Percentiles rank a stretch among this genome's conserved stretches.
phyloP scores from a whole-genome alignment of 2,888 invertebrate species.

The Nomada hirtipes region DNA sequence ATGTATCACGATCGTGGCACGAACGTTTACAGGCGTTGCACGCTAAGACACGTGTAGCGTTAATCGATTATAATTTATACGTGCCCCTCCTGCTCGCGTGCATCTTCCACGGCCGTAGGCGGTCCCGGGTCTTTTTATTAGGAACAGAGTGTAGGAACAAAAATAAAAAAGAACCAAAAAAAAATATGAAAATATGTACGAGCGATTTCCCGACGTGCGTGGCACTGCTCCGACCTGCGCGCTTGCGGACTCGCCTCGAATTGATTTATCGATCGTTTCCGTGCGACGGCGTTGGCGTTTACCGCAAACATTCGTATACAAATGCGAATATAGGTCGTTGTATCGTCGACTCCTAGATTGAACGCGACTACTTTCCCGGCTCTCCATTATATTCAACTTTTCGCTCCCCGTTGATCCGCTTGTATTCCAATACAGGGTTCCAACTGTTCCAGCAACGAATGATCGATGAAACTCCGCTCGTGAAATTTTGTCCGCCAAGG shows the following conservation, averaged over 20 bases:
- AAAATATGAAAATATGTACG: conserved; percentile 27
- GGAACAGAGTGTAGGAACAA: not conserved
- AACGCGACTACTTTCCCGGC: conserved; percentile 23
- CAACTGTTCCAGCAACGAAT: not conserved
- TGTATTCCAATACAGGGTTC: not conserved
- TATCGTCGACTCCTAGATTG: conserved; percentile 58
- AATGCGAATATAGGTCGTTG: conserved; percentile 70
- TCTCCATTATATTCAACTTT: conserved; percentile 51
- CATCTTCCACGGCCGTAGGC: conserved; percentile 43
- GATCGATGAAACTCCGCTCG: not conserved
- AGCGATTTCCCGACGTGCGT: conserved; percentile 50
- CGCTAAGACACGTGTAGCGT: conserved; percentile 46
- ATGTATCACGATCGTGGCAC: conserved; percentile 12
- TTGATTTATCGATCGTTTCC: conserved; percentile 77
- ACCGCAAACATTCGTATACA: conserved; percentile 70
- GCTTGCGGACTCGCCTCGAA: conserved; percentile 74
- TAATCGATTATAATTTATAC: conserved; percentile 58
- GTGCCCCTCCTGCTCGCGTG: conserved; percentile 9
- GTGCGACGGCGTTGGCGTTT: conserved; percentile 65
- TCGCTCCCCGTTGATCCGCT: conserved; percentile 13
- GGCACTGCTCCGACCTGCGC: conserved; percentile 53
- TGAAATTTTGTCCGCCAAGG: too few species aligned
- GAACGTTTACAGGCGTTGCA: conserved; percentile 33
- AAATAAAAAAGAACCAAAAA: not conserved
- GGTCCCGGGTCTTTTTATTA: conserved; percentile 10